Conservation (phyloP, 92 coral and sea anemone genomes). For the Virgularia gustaviana region DNA sequence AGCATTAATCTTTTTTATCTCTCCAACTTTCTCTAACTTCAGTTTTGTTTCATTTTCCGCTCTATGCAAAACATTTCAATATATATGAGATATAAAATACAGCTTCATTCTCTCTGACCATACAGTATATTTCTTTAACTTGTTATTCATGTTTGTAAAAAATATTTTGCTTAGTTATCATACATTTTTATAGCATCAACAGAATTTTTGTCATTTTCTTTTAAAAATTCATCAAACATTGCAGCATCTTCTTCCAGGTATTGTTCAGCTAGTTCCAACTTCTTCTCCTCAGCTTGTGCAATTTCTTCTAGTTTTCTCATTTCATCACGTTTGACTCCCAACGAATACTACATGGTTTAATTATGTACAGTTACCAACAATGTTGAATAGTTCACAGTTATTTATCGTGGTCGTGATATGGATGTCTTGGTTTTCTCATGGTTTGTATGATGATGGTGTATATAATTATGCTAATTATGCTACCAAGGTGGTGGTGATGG, state of each 20-base stretch:
- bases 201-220: conserved; percentile 98
- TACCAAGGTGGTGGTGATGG: too few species aligned
- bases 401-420: too few species aligned
- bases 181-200: conserved; percentile 97
- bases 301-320: conserved; percentile 99
- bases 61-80: conserved; percentile 29
- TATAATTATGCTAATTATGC: too few species aligned
- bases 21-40: conserved; percentile 95
- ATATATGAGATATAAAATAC: not conserved
- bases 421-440: too few species aligned
- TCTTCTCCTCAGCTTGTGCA: conserved; percentile 99
- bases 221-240: conserved; percentile 96
- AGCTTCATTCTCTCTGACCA: not conserved
- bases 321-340: conserved; percentile 98
- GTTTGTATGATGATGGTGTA: too few species aligned
- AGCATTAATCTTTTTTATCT: conserved; percentile 95
- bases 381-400: too few species aligned
- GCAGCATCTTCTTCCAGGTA: conserved; percentile 99
- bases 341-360: conserved; percentile 62
- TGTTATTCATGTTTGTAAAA: not conserved
- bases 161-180: conserved; percentile 15
- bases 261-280: conserved; percentile 93
- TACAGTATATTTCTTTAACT: not conserved
- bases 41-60: conserved; percentile 99
- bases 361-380: not conserved